Conservation (phyloP, 2,113 vertebrate genomes). For the Gulo gulo region DNA sequence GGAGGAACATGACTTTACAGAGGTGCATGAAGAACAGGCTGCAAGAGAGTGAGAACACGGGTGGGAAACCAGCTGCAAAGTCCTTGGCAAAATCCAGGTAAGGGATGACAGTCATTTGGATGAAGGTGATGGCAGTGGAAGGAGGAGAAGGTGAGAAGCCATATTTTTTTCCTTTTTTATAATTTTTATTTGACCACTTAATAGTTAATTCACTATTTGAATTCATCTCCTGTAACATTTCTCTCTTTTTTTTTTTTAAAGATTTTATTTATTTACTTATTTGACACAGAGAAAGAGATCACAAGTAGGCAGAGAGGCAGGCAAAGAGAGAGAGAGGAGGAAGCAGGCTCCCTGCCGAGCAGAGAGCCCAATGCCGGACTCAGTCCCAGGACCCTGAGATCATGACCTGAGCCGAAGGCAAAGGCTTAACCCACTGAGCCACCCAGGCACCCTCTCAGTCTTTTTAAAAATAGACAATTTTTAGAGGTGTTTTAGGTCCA, state of each 20-base stretch:
- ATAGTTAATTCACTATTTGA: not conserved
- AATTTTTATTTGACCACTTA: not conserved
- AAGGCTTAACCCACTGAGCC: too few relatives aligned
- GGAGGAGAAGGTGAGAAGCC: not conserved
- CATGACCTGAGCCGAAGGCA: too few relatives aligned
- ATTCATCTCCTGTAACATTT: not conserved
- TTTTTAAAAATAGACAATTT: not conserved
- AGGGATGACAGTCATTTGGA: not conserved
- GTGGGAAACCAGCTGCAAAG: not conserved
- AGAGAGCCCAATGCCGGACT: too few relatives aligned
- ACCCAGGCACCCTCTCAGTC: too few relatives aligned
- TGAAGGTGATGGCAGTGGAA: not conserved
- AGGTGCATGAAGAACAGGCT: not conserved
- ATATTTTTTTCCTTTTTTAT: not conserved
- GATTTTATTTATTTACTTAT: too few relatives aligned
- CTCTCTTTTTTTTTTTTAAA: not conserved
- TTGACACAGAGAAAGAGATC: too few relatives aligned
- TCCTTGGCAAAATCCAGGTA: not conserved
- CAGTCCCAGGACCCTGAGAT: too few relatives aligned
- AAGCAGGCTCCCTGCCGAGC: too few relatives aligned
- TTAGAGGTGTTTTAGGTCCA: not conserved
- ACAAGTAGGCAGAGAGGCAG: too few relatives aligned
- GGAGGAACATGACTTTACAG: not conserved
- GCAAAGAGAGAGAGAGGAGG: too few relatives aligned
- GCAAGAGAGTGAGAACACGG: not conserved